These are phyloP conservation scores for Aphelinus certus DNA, from an alignment of 1,140 invertebrate species.

Conservation along the genomic window DNA sequence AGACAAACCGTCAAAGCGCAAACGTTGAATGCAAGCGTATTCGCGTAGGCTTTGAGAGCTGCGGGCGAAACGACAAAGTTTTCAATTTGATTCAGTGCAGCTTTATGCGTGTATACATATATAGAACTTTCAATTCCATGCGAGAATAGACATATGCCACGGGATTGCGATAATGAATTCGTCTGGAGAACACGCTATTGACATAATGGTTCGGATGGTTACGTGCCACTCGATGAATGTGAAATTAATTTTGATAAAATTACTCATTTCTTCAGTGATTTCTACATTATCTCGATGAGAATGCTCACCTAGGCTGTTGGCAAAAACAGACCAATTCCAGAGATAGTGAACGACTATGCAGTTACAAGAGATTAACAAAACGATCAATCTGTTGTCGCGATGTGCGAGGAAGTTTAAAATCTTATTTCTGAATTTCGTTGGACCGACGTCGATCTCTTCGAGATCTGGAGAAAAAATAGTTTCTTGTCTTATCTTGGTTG, in stretches of 20 bases:
- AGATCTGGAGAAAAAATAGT: too few species aligned
- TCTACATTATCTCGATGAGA: not conserved
- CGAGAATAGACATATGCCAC: too few species aligned
- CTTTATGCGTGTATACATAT: too few species aligned
- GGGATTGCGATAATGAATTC: too few species aligned
- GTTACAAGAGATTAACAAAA: constrained; percentile 43
- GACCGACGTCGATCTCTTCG: too few species aligned
- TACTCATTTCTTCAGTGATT: too few species aligned
- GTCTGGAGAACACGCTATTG: too few species aligned
- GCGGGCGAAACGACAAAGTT: constrained; percentile 1
- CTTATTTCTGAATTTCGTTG: not conserved
- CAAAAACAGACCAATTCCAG: constrained; percentile 33
- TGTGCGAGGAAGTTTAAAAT: constrained; percentile 22
- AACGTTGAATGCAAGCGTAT: constrained; percentile 41
- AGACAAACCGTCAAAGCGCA: constrained; percentile 41
- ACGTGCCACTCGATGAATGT: too few species aligned
- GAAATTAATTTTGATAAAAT: too few species aligned
- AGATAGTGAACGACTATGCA: constrained; percentile 42
- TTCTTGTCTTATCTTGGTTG: too few species aligned
- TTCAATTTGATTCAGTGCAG: too few species aligned
- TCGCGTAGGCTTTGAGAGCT: constrained; percentile 42
- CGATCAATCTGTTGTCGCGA: constrained; percentile 35
- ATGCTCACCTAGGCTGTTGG: constrained; percentile 44
- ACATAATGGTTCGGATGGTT: too few species aligned
- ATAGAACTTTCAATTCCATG: not conserved